A percentile compares a stretch with the other conserved stretches of the same genome.
phyloP scores from a whole-genome alignment of 2,113 vertebrate species.

The Sminthopsis crassicaudata region DNA sequence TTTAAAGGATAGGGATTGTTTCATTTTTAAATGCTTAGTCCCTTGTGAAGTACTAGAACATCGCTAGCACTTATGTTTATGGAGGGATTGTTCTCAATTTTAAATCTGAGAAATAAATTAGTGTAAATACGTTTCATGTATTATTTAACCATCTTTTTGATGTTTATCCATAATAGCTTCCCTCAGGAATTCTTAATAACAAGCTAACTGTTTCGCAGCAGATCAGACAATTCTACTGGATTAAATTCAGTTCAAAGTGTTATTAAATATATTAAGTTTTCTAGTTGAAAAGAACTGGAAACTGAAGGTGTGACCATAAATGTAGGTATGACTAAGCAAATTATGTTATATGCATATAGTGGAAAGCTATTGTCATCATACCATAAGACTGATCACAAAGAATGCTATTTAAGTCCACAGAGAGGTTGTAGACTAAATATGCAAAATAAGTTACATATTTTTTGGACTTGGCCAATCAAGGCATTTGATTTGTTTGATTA shows the following conservation, averaged over 20 bases:
- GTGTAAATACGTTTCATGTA: not conserved
- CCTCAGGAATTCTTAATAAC: not conserved
- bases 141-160: not conserved
- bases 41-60: not conserved
- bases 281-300: not conserved
- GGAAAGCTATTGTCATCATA: not conserved
- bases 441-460: not conserved
- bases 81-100: not conserved
- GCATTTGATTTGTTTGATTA: not conserved
- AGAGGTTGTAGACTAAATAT: not conserved
- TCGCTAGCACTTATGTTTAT: not conserved
- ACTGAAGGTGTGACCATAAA: not conserved
- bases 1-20: not conserved
- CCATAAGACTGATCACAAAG: not conserved
- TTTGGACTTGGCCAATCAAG: not conserved
- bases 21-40: not conserved
- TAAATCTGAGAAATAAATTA: not conserved
- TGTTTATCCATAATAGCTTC: not conserved
- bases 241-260: not conserved
- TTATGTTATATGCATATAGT: not conserved
- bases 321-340: not conserved
- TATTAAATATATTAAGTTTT: not conserved
- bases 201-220: not conserved
- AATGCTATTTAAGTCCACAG: not conserved
- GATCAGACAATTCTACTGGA: constrained; percentile 3